Base-by-base conservation (phyloP, 2,888 invertebrate genomes). In the Lathronympha strigana region DNA sequence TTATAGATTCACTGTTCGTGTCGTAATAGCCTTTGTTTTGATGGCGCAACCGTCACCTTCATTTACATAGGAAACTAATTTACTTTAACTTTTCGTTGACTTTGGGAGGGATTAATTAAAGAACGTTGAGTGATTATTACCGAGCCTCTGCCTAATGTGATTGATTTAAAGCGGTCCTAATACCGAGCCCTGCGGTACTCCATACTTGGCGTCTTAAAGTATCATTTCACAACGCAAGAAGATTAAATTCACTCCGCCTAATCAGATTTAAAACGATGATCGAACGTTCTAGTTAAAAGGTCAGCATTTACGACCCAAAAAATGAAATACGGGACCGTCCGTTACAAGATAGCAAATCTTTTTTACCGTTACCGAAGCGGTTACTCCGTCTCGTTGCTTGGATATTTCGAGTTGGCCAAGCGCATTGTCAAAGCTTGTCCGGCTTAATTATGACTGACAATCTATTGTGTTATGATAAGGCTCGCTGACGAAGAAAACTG, bases 211-310 rank as follows among this genome's bases (percentile, higher is more conserved):
- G 19, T 21, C 50, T 45, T 17, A 21, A 54, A 51, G 63, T 63
- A 63, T 53, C 64, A 53, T 60, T 51, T 43, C 51, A 58, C 43
- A 43, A 53, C 50, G 45, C 51, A 51, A 64, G 45, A 53, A 58
- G 51, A 58, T 64, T 53, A 63, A 63, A 63, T 58, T 63, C 43
- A 43, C 58, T 47, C 8, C 36, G 62, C 45, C 61, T 66, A 66
- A 66, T 66, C 66, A 61, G 66, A 66, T 66, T 66, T 31, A 47
- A 61, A 61, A 54, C 60, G 60, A 61, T 66, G 66, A 66, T 66
- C 66, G 66, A 66, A 66, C 66, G 66, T 66, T 66, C 66, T 40
- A 66, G 54, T 66, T 66, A 66, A 66, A 66, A 66, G 61, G 66
- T 64, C 64, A 64, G 64, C 64, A 60, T 64, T 64, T 64, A 58